These are phyloP conservation scores for Blastomussa wellsi DNA, from an alignment of 92 coral and sea anemone genomes.

Conservation along the genomic window DNA sequence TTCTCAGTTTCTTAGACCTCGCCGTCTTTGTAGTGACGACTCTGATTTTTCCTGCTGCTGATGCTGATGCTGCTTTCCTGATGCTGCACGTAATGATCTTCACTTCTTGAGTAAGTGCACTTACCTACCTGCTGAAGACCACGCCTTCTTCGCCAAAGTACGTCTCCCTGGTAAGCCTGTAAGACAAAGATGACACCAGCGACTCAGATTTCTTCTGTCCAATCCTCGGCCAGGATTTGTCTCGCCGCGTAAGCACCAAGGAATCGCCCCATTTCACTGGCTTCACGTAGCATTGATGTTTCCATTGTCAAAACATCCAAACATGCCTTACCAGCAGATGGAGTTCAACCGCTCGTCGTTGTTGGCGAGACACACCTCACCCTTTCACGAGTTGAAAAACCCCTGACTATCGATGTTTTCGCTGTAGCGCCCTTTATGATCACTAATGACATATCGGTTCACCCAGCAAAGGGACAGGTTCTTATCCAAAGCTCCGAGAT, in stretches of 20 bases:
- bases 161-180: constrained; percentile 28
- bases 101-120: constrained; percentile 53
- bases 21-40: no score
- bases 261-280: no score
- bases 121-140: constrained; percentile 58
- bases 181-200: constrained; percentile 3
- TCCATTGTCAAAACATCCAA: constrained; percentile 28
- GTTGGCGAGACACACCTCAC: constrained; percentile 5
- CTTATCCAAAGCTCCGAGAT: neutral
- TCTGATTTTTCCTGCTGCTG: no score
- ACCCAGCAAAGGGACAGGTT: constrained; percentile 9
- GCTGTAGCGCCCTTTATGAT: neutral
- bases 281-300: constrained; percentile 18
- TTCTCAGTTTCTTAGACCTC: no score
- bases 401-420: neutral
- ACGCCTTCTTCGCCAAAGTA: constrained; percentile 33
- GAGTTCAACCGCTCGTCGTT: neutral
- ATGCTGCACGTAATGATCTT: constrained; percentile 19
- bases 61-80: no score
- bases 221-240: no score
- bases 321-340: constrained; percentile 48
- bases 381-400: constrained; percentile 28
- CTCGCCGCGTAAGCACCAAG: no score
- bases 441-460: neutral
- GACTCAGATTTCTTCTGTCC: neutral